A percentile compares a stretch with the other conserved stretches of the same genome.
These are phyloP conservation scores for Uria lomvia DNA, from an alignment of 2,113 vertebrate genomes.

Conservation along the genomic window DNA sequence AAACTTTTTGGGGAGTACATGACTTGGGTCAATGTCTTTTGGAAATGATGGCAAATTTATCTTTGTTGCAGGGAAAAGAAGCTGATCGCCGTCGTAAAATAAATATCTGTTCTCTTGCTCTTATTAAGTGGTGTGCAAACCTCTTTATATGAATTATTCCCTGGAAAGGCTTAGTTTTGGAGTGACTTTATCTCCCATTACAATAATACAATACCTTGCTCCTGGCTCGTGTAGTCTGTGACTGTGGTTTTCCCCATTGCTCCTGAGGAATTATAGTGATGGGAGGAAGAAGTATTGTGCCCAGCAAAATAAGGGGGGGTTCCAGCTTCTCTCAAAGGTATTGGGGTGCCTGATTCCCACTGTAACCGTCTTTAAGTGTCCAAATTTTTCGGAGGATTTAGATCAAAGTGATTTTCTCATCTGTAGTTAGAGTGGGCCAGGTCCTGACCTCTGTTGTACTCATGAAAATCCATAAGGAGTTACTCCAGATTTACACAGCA, in stretches of 20 bases:
- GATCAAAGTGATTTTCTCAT: not conserved
- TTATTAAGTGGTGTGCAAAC: not conserved
- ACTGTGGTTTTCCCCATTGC: not conserved
- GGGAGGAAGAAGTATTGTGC: not conserved
- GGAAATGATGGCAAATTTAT: slow-evolving; percentile 35
- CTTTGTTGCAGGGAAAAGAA: slow-evolving; percentile 40
- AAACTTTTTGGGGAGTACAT: not conserved
- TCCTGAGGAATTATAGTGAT: not conserved
- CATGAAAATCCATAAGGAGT: not conserved
- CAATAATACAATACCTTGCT: not conserved
- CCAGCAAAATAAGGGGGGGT: not conserved
- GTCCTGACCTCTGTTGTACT: not conserved
- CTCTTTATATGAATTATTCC: not conserved
- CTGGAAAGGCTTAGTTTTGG: not conserved
- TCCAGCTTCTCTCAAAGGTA: not conserved
- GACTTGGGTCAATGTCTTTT: not conserved
- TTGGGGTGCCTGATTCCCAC: not conserved
- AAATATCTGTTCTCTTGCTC: not conserved
- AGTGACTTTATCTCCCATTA: not conserved
- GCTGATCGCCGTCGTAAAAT: not conserved
- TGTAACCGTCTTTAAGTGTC: not conserved
- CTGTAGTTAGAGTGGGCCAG: not conserved
- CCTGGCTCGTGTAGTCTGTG: not conserved
- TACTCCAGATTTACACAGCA: not conserved
- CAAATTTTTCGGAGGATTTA: not conserved